These are phyloP conservation scores for Pomacea canaliculata DNA, from an alignment of 2,888 invertebrate genomes.

Conservation along the genomic window DNA sequence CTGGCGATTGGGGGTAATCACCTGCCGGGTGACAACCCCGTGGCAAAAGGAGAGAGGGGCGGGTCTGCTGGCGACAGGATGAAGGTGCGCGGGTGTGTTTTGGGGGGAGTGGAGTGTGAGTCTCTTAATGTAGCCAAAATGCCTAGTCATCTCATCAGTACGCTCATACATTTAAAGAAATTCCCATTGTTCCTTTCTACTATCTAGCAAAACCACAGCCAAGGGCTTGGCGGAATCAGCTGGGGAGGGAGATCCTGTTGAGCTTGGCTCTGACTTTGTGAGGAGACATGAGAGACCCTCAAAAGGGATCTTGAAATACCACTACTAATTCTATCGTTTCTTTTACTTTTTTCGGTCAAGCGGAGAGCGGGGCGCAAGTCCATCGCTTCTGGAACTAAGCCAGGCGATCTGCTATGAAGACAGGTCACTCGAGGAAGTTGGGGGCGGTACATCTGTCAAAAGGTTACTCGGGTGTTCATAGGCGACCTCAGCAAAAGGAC, in stretches of 20 bases:
- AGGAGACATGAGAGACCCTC: constrained; percentile 75
- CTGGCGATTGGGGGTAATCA: too few relatives aligned
- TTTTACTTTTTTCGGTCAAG: constrained; percentile 30
- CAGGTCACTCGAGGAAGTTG: constrained; percentile 76
- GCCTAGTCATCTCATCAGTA: constrained; percentile 24
- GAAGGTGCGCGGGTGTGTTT: too few relatives aligned
- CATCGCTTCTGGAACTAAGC: constrained; percentile 18
- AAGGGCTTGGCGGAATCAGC: constrained; percentile 73
- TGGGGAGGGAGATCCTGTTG: constrained; percentile 80
- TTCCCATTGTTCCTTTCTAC: constrained; percentile 75
- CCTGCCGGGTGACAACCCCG: too few relatives aligned
- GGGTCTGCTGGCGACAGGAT: too few relatives aligned
- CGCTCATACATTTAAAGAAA: constrained; percentile 68
- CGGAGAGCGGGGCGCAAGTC: constrained; percentile 28
- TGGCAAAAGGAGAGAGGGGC: too few relatives aligned
- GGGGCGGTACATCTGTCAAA: constrained; percentile 76
- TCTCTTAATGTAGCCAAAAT: constrained; percentile 19
- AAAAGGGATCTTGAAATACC: constrained; percentile 49
- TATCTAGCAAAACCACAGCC: constrained; percentile 78
- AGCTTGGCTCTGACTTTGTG: constrained; percentile 76
- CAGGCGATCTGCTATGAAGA: constrained; percentile 74
- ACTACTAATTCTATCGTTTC: constrained; percentile 29
- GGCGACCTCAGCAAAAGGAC: constrained; percentile 73
- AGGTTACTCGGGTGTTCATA: constrained; percentile 76
- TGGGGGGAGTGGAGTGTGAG: background rate